Evolutionary conservation across 2,888 invertebrate genomes (phyloP).

Genomic region (Branchipolynoe longqiensis): DNA sequence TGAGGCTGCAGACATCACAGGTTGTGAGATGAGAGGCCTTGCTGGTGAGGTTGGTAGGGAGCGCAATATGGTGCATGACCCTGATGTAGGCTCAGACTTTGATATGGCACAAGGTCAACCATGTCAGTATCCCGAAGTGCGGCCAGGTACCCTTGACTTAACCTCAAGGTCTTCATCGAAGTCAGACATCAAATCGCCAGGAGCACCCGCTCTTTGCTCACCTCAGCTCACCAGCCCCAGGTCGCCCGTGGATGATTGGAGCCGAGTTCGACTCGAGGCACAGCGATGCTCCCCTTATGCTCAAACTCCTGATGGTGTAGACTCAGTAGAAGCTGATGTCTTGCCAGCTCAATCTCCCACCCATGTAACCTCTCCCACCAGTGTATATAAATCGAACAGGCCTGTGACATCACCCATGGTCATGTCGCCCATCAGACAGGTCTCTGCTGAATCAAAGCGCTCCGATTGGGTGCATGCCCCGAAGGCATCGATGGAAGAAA

Average conservation of each 20-base stretch:
- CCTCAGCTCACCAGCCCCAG: neutral
- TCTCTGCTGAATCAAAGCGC: neutral
- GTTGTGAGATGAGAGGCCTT: no score
- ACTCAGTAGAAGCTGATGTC: neutral
- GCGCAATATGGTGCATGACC: slow-evolving; percentile 1
- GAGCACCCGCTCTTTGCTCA: neutral
- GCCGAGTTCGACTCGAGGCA: neutral
- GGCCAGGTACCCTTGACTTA: neutral
- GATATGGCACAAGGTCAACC: neutral
- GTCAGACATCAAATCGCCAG: neutral
- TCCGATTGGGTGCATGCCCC: slow-evolving; percentile 38
- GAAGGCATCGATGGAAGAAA: slow-evolving; percentile 46
- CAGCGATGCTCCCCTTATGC: neutral
- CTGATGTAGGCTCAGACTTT: slow-evolving; percentile 18
- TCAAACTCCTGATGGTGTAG: neutral
- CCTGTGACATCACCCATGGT: neutral
- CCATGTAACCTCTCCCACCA: neutral
- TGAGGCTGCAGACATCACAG: no score
- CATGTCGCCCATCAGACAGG: neutral
- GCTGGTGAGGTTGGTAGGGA: no score
- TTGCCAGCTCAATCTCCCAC: slow-evolving; percentile 24
- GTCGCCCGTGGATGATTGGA: neutral
- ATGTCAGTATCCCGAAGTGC: neutral
- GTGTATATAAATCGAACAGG: neutral
- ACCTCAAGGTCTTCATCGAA: neutral